phyloP scores from a whole-genome alignment of 2,888 invertebrate species.

The Ochropacha duplaris region DNA sequence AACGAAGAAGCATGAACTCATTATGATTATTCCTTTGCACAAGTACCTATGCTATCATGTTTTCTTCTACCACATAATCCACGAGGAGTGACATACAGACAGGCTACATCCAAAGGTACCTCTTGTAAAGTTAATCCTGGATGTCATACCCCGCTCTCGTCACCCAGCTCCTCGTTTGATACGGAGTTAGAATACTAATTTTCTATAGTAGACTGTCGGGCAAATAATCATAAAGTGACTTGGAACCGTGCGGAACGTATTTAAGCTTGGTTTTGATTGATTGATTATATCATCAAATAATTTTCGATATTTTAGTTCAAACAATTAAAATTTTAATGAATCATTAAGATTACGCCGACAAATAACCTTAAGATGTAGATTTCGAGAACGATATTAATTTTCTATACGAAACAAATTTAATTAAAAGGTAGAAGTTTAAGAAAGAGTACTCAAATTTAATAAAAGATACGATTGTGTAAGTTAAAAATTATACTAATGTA shows the following conservation, averaged over 20 bases:
- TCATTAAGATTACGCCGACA: no score
- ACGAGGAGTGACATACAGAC: not conserved
- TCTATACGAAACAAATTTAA: no score
- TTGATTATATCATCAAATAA: not conserved
- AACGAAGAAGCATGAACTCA: no score
- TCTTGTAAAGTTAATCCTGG: not conserved
- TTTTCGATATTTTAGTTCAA: not conserved
- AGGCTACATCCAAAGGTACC: not conserved
- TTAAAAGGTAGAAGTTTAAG: no score
- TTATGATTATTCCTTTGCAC: not conserved
- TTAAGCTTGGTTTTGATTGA: not conserved
- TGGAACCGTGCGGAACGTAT: not conserved
- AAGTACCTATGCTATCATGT: not conserved
- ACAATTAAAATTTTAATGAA: not conserved
- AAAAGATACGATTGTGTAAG: no score
- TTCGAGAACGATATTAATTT: no score
- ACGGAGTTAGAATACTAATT: constrained; percentile 3
- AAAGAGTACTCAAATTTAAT: no score
- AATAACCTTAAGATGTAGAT: no score
- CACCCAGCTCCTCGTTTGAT: not conserved
- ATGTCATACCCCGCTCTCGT: not conserved
- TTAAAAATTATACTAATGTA: no score
- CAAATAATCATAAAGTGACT: not conserved
- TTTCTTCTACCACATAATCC: not conserved
- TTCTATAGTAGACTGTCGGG: not conserved